Percentiles rank a stretch among this genome's conserved stretches.
These are phyloP conservation scores for Nyctibius bracteatus DNA, from an alignment of 2,113 vertebrate species.

Conservation along the genomic window DNA sequence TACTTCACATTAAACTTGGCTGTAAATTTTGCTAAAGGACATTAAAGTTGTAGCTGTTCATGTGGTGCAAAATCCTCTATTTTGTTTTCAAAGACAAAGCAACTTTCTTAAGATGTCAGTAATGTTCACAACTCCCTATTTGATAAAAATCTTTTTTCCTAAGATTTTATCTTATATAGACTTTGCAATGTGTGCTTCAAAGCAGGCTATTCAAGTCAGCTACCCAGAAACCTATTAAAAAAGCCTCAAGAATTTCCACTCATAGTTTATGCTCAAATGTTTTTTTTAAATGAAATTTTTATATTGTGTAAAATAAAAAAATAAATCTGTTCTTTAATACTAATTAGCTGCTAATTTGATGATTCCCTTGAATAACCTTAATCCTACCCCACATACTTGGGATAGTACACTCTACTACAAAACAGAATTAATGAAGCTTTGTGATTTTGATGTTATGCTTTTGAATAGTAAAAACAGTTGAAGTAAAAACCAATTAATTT, in stretches of 20 bases:
- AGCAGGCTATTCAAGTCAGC: background rate
- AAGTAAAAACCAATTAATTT: background rate
- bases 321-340: background rate
- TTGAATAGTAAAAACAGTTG: background rate
- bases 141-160: background rate
- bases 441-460: background rate
- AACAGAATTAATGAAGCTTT: background rate
- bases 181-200: background rate
- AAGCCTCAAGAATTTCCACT: background rate
- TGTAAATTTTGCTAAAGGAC: background rate
- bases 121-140: background rate
- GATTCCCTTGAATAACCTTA: background rate
- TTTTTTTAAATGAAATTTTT: background rate
- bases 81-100: background rate
- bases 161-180: background rate
- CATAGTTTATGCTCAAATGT: background rate
- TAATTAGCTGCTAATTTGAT: background rate
- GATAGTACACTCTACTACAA: background rate
- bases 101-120: background rate
- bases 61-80: background rate
- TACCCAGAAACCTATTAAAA: background rate
- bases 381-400: background rate
- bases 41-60: background rate
- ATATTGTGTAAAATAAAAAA: background rate
- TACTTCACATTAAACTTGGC: background rate